Percentiles rank a stretch among this genome's conserved stretches.
phyloP scores from a whole-genome alignment of 2,888 invertebrate species.

The Lithophane semibrunnea region DNA sequence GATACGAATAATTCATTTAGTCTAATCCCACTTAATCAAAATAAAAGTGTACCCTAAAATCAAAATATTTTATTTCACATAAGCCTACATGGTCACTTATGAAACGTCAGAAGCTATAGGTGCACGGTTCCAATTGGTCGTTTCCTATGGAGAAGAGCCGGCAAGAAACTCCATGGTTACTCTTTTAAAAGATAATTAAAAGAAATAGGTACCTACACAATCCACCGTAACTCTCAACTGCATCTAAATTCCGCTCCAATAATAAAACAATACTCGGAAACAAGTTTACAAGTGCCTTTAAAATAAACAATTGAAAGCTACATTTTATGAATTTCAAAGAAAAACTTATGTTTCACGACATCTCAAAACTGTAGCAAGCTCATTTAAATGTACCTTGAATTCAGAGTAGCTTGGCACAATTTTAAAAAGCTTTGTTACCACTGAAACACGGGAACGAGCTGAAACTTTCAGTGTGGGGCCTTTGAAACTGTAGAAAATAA shows the following conservation, averaged over 20 bases:
- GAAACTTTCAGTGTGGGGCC: constrained; percentile 39
- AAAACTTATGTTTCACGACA: constrained; percentile 41
- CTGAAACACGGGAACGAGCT: constrained; percentile 27
- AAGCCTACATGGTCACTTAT: no score
- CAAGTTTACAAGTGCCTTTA: constrained; percentile 5
- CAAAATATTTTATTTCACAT: no score
- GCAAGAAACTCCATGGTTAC: no score
- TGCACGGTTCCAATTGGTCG: no score
- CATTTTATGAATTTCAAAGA: constrained; percentile 34
- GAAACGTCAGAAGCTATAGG: no score
- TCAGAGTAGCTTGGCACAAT: constrained; percentile 41
- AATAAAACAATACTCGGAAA: constrained; percentile 15
- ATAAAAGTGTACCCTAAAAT: no score
- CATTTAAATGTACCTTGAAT: constrained; percentile 48
- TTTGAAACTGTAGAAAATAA: constrained; percentile 30
- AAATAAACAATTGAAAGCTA: constrained; percentile 42
- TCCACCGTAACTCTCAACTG: not conserved
- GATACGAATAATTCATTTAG: not conserved
- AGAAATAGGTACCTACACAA: no score
- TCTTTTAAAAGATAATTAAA: no score
- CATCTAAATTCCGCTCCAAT: not conserved
- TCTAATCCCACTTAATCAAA: not conserved
- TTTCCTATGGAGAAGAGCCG: no score
- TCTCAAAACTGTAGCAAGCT: constrained; percentile 35
- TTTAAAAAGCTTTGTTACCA: constrained; percentile 53